These are phyloP conservation scores for Dendrocincla fuliginosa DNA, from an alignment of 2,797 vertebrate genomes.

Conservation along the genomic window DNA sequence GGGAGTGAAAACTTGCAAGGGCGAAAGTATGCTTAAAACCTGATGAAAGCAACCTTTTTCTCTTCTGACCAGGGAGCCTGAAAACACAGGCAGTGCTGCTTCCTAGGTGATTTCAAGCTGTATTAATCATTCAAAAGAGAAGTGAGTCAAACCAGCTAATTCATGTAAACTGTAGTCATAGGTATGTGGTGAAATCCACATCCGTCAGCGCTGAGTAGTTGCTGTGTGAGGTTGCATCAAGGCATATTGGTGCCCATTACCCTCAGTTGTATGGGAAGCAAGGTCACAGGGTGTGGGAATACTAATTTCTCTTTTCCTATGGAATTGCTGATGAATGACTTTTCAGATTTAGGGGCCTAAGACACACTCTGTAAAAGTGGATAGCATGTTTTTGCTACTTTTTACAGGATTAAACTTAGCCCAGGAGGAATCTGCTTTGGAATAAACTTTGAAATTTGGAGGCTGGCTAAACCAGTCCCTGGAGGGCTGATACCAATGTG, in stretches of 20 bases:
- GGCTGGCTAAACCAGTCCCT: neutral
- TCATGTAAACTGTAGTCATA: neutral
- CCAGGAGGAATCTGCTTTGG: neutral
- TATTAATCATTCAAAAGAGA: constrained; percentile 9
- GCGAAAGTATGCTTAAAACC: neutral
- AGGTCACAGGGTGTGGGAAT: neutral
- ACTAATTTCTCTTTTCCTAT: neutral
- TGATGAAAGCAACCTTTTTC: neutral
- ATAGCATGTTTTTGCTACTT: neutral
- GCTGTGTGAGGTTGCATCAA: neutral
- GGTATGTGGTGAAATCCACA: neutral
- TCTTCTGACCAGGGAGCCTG: neutral
- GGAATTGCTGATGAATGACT: neutral
- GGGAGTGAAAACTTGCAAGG: neutral
- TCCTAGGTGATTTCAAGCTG: neutral
- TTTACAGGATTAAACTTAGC: neutral
- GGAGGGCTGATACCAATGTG: neutral
- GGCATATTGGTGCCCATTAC: neutral
- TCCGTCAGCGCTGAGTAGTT: neutral
- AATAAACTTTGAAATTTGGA: neutral
- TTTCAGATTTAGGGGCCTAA: neutral
- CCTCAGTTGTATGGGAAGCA: neutral
- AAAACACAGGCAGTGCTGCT: neutral
- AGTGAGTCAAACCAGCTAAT: constrained; percentile 1
- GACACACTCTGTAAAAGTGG: rapidly evolving